phyloP scores from a whole-genome alignment of 2,113 vertebrate genomes.

The Choloepus hoffmanni region DNA sequence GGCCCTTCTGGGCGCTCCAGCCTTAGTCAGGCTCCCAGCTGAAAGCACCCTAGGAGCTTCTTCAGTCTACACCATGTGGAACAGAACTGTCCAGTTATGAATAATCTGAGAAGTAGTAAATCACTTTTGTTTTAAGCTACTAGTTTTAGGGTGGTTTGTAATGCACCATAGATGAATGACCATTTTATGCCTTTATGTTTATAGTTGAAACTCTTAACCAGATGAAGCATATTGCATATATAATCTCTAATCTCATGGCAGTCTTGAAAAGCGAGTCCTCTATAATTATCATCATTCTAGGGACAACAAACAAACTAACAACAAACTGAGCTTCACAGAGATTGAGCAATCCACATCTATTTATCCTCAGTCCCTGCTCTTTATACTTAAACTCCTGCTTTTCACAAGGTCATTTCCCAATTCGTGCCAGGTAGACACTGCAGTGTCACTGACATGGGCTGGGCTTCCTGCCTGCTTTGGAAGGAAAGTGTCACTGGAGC shows the following conservation, averaged over 20 bases:
- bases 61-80: not conserved
- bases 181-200: not conserved
- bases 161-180: not conserved
- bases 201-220: not conserved
- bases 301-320: not conserved
- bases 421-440: not conserved
- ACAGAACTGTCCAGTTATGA: not conserved
- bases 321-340: not conserved
- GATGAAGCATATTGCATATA: not conserved
- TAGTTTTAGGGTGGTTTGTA: not conserved
- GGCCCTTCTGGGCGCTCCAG: not conserved
- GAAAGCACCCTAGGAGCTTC: not conserved
- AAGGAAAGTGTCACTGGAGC: not conserved
- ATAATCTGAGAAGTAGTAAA: not conserved
- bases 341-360: not conserved
- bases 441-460: not conserved
- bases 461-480: not conserved
- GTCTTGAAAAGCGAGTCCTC: not conserved
- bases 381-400: conserved; percentile 8
- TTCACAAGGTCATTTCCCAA: not conserved
- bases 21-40: not conserved
- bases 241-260: not conserved
- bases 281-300: not conserved
- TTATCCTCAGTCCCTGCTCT: not conserved
- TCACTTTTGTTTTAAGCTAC: not conserved